Base-by-base conservation (phyloP, 2,797 vertebrate species). In the Pyrocephalus nanus region DNA sequence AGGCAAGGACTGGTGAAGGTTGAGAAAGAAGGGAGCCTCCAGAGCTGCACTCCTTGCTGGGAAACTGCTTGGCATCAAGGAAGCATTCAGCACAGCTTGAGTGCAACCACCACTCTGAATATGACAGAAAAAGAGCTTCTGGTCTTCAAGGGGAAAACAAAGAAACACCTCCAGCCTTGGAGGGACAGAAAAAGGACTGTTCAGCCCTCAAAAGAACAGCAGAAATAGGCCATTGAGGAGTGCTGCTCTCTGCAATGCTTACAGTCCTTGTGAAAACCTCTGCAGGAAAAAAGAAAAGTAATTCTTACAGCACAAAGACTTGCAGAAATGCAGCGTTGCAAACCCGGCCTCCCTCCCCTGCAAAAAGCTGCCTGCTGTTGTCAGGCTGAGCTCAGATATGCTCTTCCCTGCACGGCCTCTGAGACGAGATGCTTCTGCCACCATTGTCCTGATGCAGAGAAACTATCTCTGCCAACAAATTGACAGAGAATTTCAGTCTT, bases 401-500 rank as follows among this genome's bases (percentile, higher is more conserved):
- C 57, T 69, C 92, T 75, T 90, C 61, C 61, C 32, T 83, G 36
- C 7, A 62, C 87, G 65, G 90, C 79, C 88, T 88, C 73, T 5
- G 30, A 85, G 66, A 69, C 0, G 3, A 83, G 82, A 60, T 0
- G 3, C 64, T 93, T 38, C 73, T 88, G 73, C 91, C 78, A 86
- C 78, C 66, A 30, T 43, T 11, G 6, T 5, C 73, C 55, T 64
- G 79, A 95, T 82, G 92, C 66, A 85, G 92, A 97, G 93, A 88
- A 96, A 93, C 90, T 48, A 85, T 64, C 86, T 82, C 93, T 96
- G 96, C 90, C 96, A 95, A 86, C 87, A 95, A 96, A 95, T 61
- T 96, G 95, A 94, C 96, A 96, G 92, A 92, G 93, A 96, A 96
- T 93, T 96, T 95, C 96, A 95, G 95, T 94, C 96, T 95, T 93